Evolutionary conservation across 1,140 invertebrate genomes (phyloP).

Genomic region (Mercenaria mercenaria): DNA sequence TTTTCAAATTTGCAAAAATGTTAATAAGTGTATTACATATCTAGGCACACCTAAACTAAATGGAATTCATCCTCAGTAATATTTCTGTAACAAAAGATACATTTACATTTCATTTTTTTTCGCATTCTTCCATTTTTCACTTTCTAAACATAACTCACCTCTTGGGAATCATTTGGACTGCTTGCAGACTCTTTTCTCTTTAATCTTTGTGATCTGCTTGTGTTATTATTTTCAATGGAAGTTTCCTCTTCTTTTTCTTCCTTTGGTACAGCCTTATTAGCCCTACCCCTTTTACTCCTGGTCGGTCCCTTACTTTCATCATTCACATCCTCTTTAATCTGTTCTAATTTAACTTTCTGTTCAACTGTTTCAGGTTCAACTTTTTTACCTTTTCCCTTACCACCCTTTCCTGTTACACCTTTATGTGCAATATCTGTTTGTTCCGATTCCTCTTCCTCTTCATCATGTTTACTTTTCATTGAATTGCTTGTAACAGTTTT

Average conservation of each 20-base stretch:
- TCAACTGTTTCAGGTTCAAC: conserved; percentile 7
- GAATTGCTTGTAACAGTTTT: background rate
- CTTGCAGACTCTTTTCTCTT: conserved; percentile 49
- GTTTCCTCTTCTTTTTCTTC: conserved; percentile 9
- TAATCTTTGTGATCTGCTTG: background rate
- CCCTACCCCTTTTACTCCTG: background rate
- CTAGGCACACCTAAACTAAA: too few species aligned
- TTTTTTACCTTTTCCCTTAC: conserved; percentile 15
- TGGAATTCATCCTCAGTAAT: too few species aligned
- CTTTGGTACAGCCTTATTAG: background rate
- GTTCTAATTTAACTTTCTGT: background rate
- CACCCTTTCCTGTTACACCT: background rate
- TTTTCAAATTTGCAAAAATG: too few species aligned
- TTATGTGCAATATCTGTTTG: conserved; percentile 14
- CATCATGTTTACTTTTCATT: background rate
- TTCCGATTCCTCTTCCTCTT: background rate
- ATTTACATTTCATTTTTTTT: too few species aligned
- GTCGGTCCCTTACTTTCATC: background rate
- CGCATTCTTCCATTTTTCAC: too few species aligned
- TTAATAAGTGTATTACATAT: too few species aligned
- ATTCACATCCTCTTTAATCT: background rate
- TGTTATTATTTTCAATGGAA: background rate
- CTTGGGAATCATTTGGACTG: conserved; percentile 38
- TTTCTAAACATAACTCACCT: too few species aligned
- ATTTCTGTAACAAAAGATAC: too few species aligned